Percentiles rank a stretch among this genome's conserved stretches.
phyloP scores from a whole-genome alignment of 1,140 invertebrate species.

The Scaptomyza hsui region DNA sequence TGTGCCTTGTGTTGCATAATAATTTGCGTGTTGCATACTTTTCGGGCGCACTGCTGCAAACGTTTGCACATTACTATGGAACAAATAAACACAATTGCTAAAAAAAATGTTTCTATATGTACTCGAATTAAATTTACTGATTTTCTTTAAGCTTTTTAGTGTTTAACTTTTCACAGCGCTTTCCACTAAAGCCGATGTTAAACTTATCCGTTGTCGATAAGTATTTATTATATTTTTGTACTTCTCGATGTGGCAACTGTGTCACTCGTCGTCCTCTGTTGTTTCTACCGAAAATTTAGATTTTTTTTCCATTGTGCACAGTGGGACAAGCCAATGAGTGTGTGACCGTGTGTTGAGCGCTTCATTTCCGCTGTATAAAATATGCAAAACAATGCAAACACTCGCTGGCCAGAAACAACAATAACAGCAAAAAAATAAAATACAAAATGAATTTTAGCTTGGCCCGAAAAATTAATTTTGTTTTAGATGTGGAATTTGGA shows the following conservation, averaged over 20 bases:
- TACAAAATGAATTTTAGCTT: constrained; percentile 59
- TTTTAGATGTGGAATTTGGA: constrained; percentile 56
- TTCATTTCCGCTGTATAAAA: constrained; percentile 77
- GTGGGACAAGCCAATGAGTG: constrained; percentile 34
- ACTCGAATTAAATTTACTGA: no score
- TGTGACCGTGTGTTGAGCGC: constrained; percentile 35
- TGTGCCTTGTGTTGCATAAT: constrained; percentile 69
- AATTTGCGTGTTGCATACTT: constrained; percentile 72
- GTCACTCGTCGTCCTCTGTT: no score
- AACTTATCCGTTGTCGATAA: no score
- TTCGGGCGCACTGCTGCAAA: constrained; percentile 17
- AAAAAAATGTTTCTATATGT: neutral
- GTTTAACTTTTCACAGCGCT: no score
- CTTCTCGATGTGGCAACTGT: no score
- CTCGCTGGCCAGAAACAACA: constrained; percentile 49
- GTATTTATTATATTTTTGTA: no score
- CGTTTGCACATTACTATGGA: neutral
- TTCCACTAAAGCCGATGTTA: no score
- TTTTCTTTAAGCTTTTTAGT: no score
- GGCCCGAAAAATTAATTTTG: constrained; percentile 72
- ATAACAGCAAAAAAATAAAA: constrained; percentile 34
- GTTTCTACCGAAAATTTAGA: neutral
- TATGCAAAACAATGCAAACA: constrained; percentile 80
- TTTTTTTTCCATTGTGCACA: constrained; percentile 2
- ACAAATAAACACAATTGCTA: neutral